phyloP scores from a whole-genome alignment of 2,797 vertebrate species.

The Chloroceryle amazona region DNA sequence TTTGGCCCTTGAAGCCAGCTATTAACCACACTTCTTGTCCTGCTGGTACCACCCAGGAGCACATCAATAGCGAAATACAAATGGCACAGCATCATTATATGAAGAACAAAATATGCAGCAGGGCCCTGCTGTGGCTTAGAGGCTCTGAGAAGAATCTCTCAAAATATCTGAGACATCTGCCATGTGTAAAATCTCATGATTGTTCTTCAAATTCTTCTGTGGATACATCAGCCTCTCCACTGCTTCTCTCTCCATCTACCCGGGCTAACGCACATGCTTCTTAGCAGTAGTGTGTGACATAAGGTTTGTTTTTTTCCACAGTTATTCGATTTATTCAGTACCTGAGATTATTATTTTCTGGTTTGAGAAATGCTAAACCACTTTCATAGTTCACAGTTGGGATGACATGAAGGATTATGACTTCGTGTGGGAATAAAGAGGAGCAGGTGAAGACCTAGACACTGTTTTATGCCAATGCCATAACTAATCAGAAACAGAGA shows the following conservation, averaged over 20 bases:
- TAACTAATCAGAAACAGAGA: constrained; percentile 42
- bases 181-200: constrained; percentile 67
- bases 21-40: constrained; percentile 62
- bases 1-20: constrained; percentile 48
- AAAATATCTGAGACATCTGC: constrained; percentile 72
- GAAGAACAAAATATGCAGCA: constrained; percentile 57
- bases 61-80: constrained; percentile 44
- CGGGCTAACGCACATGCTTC: background rate
- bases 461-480: background rate
- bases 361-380: background rate
- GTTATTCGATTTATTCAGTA: constrained; percentile 29
- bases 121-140: constrained; percentile 61
- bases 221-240: constrained; percentile 57
- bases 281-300: background rate
- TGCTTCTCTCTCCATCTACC: background rate
- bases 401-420: constrained; percentile 6
- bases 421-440: constrained; percentile 32
- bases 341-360: constrained; percentile 21
- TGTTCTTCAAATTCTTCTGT: constrained; percentile 56
- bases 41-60: constrained; percentile 66
- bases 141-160: constrained; percentile 49
- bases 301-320: background rate
- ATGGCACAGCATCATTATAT: constrained; percentile 24
- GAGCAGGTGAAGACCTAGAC: constrained; percentile 40
- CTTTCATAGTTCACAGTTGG: background rate